Conservation (phyloP, 1,140 invertebrate species). For the Drosophila persimilis region DNA sequence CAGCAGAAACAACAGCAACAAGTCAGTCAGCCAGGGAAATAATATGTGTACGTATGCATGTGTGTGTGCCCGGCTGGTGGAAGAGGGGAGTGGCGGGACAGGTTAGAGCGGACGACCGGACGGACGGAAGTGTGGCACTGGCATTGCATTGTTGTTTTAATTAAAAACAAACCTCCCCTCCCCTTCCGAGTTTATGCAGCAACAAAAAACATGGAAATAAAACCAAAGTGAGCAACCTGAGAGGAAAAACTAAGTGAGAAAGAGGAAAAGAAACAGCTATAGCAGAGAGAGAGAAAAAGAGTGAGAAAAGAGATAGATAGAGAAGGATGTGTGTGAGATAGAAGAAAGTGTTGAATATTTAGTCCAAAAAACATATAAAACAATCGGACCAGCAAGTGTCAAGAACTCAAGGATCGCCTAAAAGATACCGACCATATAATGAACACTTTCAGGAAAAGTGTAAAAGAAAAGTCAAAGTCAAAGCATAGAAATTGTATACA, state of each 20-base stretch:
- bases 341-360: conserved; percentile 73
- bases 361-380: conserved; percentile 41
- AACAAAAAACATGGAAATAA: conserved; percentile 38
- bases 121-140: conserved; percentile 53
- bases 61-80: not conserved
- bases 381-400: no score
- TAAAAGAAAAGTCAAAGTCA: no score
- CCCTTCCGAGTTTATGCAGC: conserved; percentile 34
- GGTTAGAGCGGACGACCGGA: conserved; percentile 12
- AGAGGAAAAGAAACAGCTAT: not conserved
- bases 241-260: conserved; percentile 7
- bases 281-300: not conserved
- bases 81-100: conserved; percentile 19
- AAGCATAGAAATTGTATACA: no score
- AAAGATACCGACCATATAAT: conserved; percentile 14
- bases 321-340: conserved; percentile 13
- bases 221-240: conserved; percentile 61
- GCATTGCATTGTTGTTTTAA: conserved; percentile 76
- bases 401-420: no score
- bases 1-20: conserved; percentile 41
- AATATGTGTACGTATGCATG: conserved; percentile 29
- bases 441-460: not conserved
- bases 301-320: not conserved
- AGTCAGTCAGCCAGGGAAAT: conserved; percentile 65
- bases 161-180: conserved; percentile 68